Base-by-base conservation (phyloP, 1,140 invertebrate species). In the Halyomorpha halys region DNA sequence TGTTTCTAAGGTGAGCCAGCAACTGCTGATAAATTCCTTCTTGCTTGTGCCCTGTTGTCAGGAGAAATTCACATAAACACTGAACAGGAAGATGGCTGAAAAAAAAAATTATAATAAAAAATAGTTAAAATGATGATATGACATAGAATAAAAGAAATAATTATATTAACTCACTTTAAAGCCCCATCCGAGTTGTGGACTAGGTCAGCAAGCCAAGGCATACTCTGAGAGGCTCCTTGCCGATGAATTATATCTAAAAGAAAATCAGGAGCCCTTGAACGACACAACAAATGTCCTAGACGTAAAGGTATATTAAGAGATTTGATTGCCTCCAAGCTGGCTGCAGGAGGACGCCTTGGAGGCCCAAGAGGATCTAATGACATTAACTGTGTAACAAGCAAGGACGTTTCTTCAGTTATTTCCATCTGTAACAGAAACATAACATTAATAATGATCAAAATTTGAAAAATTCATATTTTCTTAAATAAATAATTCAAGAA, bases 121-220 rank as follows among this genome's bases (percentile, higher is more conserved):
- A 21, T 11, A 13, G 6, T 6, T 8, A 49, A 49, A 13, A 49
- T 4, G 9, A 13, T 21, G n/a, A 18, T 19, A 2, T 49, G 4
- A 47, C 45, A 13, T 18, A 47, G 5, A 47, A 66, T 27, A 19
- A 51, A 19, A 66, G 60, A 23, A 25, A 47, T 47, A 54, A 34
- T n/a, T 21, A 59, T 59, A 11, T 21, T 21, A 74, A 74, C 54
- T 74, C 74, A 73, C 82, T 80, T 83, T 3, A 86, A 78, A n/a
- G 90, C 89, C 3, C 90, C 86, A 71, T 95, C 91, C 69, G 89
- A 91, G 68, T 89, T 92, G 68, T 94, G 89, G 15, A 98, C 90
- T 34, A 98, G 76, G 73, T 96, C 92, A 15, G 93, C 91, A 44
- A 98, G 78, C 94, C 94, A 98, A 5, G 94, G 92, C 92, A 98